Evolutionary conservation across 2,113 vertebrate genomes (phyloP).

Genomic region (Egretta garzetta): DNA sequence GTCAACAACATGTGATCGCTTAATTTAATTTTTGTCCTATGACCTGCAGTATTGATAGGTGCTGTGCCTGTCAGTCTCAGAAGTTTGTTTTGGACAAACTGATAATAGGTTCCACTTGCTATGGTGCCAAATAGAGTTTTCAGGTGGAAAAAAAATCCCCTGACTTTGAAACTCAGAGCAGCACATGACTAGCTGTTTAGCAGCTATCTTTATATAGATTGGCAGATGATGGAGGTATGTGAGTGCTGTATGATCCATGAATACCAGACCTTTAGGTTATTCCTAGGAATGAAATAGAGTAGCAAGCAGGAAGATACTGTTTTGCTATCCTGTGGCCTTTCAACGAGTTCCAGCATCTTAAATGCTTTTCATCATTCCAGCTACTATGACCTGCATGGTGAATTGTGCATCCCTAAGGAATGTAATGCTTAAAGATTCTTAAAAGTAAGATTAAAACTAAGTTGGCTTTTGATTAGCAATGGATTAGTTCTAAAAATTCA

Average conservation of each 20-base stretch:
- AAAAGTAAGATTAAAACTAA: too few species aligned
- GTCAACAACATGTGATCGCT: neutral
- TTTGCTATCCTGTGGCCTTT: neutral
- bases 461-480: neutral
- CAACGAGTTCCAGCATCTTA: neutral
- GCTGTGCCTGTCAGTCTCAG: neutral
- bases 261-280: neutral
- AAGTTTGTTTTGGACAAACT: neutral
- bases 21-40: neutral
- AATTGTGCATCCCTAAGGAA: neutral
- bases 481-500: neutral
- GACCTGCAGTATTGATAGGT: neutral
- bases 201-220: neutral
- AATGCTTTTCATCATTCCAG: neutral
- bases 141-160: neutral
- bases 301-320: neutral
- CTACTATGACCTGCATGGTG: neutral
- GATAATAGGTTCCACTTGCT: neutral
- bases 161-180: neutral
- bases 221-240: neutral
- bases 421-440: neutral
- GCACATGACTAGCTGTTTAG: neutral
- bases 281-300: neutral
- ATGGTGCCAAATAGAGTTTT: neutral
- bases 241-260: neutral